These are phyloP conservation scores for Eupithecia centaureata DNA, from an alignment of 2,888 invertebrate species.

Conservation along the genomic window DNA sequence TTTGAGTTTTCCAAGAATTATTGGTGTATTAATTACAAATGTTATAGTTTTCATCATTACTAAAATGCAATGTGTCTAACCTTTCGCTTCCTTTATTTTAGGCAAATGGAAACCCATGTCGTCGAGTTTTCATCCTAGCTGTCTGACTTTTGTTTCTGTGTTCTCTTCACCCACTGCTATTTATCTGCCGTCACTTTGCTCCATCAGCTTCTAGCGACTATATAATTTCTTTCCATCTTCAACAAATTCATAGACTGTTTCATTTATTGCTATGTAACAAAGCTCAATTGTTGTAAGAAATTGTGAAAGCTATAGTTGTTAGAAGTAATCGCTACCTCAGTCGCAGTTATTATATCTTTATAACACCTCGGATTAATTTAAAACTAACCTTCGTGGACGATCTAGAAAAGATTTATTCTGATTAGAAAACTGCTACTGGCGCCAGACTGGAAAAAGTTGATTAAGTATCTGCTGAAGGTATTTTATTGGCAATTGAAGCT, in stretches of 20 bases:
- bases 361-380: conserved; percentile 33
- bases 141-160: background rate
- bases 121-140: background rate
- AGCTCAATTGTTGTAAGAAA: conserved; percentile 27
- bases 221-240: background rate
- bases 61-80: no score
- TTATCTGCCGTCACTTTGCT: background rate
- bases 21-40: no score
- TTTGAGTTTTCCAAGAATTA: no score
- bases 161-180: background rate
- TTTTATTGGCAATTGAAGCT: background rate
- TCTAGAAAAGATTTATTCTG: conserved; percentile 16
- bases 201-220: background rate
- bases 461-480: background rate
- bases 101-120: background rate
- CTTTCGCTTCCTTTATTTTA: background rate
- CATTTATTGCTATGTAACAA: background rate
- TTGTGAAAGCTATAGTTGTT: conserved; percentile 30
- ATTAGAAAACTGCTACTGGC: conserved; percentile 27
- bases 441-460: conserved; percentile 20
- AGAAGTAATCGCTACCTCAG: conserved; percentile 20
- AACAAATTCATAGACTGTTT: background rate
- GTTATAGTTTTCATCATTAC: no score
- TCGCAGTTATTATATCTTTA: conserved; percentile 26
- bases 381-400: conserved; percentile 8